Evolutionary conservation across 2,113 vertebrate species (phyloP).

Genomic region (Oryzias woworae): DNA sequence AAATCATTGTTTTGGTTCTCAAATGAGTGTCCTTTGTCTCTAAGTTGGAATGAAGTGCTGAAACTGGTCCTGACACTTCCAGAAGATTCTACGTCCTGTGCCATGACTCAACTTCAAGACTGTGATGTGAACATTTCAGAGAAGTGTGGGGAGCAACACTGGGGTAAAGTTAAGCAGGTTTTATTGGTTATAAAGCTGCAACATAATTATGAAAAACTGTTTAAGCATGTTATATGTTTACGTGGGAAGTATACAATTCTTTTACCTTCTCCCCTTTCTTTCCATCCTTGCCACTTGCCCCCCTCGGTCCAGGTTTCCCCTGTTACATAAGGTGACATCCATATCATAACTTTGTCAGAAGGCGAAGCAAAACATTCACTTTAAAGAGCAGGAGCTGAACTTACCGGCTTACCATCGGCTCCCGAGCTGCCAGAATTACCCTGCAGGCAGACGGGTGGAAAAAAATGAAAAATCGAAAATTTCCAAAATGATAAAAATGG

Average conservation of each 20-base stretch:
- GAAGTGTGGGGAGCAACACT: too few species aligned
- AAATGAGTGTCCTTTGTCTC: too few species aligned
- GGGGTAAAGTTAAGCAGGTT: too few species aligned
- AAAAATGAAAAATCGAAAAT: conserved; percentile 21
- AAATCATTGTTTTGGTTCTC: too few species aligned
- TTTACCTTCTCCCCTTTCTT: conserved; percentile 72
- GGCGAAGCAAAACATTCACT: conserved; percentile 2
- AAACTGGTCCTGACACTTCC: too few species aligned
- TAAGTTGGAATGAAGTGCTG: too few species aligned
- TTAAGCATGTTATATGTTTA: too few species aligned
- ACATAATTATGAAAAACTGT: too few species aligned
- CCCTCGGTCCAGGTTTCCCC: conserved; percentile 77
- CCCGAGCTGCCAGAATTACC: conserved; percentile 80
- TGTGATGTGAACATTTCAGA: too few species aligned
- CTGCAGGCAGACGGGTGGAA: conserved; percentile 68
- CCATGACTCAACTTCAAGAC: too few species aligned
- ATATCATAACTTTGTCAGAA: not conserved
- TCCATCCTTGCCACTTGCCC: conserved; percentile 77
- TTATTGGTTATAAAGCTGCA: too few species aligned
- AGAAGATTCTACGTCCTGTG: too few species aligned
- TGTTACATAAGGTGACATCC: conserved; percentile 32
- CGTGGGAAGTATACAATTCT: not conserved
- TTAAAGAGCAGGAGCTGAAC: conserved; percentile 42
- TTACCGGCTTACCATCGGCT: conserved; percentile 81
- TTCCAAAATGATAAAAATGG: conserved; percentile 44